A percentile compares a stretch with the other conserved stretches of the same genome.
Evolutionary conservation across 2,888 invertebrate genomes (phyloP).

Genomic region (Syritta pipiens): DNA sequence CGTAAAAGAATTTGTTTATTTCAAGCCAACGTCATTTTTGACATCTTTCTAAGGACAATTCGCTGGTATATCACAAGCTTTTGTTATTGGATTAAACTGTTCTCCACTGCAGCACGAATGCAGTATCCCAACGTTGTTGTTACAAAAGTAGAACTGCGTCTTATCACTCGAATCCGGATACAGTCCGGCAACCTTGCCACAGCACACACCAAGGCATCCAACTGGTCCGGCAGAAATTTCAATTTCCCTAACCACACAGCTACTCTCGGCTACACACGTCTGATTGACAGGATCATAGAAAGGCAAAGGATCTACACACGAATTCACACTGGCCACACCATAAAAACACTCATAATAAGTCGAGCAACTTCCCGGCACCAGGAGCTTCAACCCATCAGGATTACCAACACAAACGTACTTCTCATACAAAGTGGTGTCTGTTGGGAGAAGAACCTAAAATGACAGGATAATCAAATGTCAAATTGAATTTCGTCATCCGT

Average conservation of each 20-base stretch:
- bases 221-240: slow-evolving; percentile 3
- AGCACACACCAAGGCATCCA: slow-evolving; percentile 32
- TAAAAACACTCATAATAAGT: slow-evolving; percentile 74
- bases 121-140: slow-evolving; percentile 15
- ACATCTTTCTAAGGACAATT: slow-evolving; percentile 36
- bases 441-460: slow-evolving; percentile 4
- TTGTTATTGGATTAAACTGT: slow-evolving; percentile 42
- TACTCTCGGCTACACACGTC: slow-evolving; percentile 73
- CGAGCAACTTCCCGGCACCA: slow-evolving; percentile 76
- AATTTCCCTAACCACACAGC: slow-evolving; percentile 71
- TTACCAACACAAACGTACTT: slow-evolving; percentile 73
- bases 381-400: slow-evolving; percentile 71
- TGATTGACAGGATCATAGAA: slow-evolving; percentile 71
- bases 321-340: slow-evolving; percentile 65
- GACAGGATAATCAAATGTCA: not conserved
- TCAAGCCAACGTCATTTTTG: no score
- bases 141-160: slow-evolving; percentile 23
- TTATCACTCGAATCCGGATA: slow-evolving; percentile 12
- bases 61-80: slow-evolving; percentile 36
- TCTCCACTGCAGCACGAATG: slow-evolving; percentile 25
- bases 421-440: slow-evolving; percentile 72
- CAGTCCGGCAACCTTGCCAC: slow-evolving; percentile 25
- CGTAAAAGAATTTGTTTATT: no score
- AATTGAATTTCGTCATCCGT: not conserved
- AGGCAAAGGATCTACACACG: slow-evolving; percentile 66